These are phyloP conservation scores for Halisarca cf. caerulea DNA, from an alignment of 37 sponge, comb jelly and placozoan species.

Conservation along the genomic window DNA sequence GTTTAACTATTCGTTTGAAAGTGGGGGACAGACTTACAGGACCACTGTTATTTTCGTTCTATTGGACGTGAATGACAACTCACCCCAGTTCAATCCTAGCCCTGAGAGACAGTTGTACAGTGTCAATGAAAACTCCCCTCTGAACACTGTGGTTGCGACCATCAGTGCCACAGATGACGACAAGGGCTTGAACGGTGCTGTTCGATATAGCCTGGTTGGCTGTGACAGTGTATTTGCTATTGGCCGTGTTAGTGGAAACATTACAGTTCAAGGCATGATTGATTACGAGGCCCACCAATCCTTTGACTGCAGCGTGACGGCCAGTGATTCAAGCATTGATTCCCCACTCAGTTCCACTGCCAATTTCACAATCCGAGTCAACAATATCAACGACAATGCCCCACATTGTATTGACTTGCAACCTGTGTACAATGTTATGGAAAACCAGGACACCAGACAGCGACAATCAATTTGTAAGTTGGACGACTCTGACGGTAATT, in stretches of 20 bases:
- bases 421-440: too few species aligned
- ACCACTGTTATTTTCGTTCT: conserved; percentile 18
- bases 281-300: not conserved
- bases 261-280: not conserved
- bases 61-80: conserved; percentile 69
- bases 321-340: not conserved
- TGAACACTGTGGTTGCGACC: not conserved
- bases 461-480: too few species aligned
- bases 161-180: not conserved
- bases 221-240: not conserved
- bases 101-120: not conserved
- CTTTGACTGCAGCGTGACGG: not conserved
- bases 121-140: not conserved
- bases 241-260: not conserved
- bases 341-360: not conserved
- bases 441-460: too few species aligned
- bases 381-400: not conserved
- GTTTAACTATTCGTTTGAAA: not conserved
- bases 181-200: not conserved
- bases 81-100: conserved; percentile 41
- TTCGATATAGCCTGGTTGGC: not conserved
- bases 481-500: too few species aligned
- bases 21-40: not conserved
- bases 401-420: not conserved
- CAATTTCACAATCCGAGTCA: not conserved